Evolutionary conservation across 2,113 vertebrate genomes (phyloP), one percentile per base, ranked within the genome.

Genomic region (Pseudorasbora parva): DNA sequence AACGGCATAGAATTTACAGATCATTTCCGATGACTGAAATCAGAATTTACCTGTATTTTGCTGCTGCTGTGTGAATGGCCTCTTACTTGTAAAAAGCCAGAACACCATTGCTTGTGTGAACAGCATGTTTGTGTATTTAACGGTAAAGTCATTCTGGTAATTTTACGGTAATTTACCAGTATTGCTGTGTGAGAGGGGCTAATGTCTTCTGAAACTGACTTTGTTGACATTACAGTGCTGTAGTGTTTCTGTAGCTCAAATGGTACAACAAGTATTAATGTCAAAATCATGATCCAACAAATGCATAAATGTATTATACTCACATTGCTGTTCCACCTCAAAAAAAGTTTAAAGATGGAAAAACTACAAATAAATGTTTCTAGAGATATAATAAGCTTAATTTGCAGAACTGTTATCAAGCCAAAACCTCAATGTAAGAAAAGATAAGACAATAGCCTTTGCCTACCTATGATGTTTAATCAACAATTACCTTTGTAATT

Each of bases 401-500:
- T 17, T 47, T 45, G 21, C 3, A 51, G 15, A 75, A 54, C 43
- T 2, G 30, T 30, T 74, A 9, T 27, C 45, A 27, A 41, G 64
- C 33, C 64, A 68, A 68, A 68, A 68, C 30, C 30, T 66, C 17
- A 0, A 2, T 12, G 23, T 79, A 47, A 47, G 21, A 25, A 62
- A 64, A 81, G 27, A 68, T 54, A 68, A 81, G 47, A 81, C 27
- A 49, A 68, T 17, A 66, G 27, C 19, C 49, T 79, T 66, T 3
- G 23, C 25, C 19, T 27, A 66, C 43, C 45, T 19, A 69, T 81
- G 51, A 54, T 54, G 51, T 54, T 8, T 69, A 81, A 33, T 21
- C 17, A 69, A 54, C 11, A 80, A 51, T 54, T 14, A 30, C 11
- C 45, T 51, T 9, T 43, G 41, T 9, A 49, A 49, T 49, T 49